Conservation (phyloP, 2,113 vertebrate genomes). For the Physeter macrocephalus region DNA sequence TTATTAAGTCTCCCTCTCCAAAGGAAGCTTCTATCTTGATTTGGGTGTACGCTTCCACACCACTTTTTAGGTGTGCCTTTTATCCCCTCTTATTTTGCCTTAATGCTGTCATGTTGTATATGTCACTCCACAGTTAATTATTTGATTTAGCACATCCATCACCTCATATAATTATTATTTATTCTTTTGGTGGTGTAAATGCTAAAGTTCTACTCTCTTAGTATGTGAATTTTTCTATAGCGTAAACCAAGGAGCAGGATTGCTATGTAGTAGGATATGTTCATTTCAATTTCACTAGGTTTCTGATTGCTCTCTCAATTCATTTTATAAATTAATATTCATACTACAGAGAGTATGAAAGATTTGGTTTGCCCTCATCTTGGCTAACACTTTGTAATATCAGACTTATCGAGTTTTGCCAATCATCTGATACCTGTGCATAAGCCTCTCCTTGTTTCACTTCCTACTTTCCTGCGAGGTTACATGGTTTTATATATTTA, state of each 20-base stretch:
- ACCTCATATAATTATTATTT: not conserved
- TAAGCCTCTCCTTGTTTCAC: not conserved
- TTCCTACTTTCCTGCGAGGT: not conserved
- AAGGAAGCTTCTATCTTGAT: not conserved
- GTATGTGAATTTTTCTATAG: not conserved
- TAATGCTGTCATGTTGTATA: not conserved
- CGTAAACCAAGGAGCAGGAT: not conserved
- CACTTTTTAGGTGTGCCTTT: not conserved
- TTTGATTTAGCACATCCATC: not conserved
- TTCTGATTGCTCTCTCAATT: not conserved
- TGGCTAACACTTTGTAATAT: not conserved
- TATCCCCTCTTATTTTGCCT: not conserved
- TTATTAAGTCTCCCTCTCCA: not conserved
- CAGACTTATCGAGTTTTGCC: not conserved
- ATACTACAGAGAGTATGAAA: not conserved
- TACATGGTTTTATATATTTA: not conserved
- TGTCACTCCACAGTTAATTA: not conserved
- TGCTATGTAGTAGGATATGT: not conserved
- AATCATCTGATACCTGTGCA: not conserved
- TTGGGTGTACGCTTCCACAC: not conserved
- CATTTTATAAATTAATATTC: not conserved
- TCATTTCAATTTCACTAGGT: slow-evolving; percentile 3
- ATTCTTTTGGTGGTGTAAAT: not conserved
- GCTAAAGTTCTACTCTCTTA: not conserved
- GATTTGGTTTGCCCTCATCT: not conserved